Base-by-base conservation (phyloP, 2,113 vertebrate genomes). In the Mesitornis unicolor region DNA sequence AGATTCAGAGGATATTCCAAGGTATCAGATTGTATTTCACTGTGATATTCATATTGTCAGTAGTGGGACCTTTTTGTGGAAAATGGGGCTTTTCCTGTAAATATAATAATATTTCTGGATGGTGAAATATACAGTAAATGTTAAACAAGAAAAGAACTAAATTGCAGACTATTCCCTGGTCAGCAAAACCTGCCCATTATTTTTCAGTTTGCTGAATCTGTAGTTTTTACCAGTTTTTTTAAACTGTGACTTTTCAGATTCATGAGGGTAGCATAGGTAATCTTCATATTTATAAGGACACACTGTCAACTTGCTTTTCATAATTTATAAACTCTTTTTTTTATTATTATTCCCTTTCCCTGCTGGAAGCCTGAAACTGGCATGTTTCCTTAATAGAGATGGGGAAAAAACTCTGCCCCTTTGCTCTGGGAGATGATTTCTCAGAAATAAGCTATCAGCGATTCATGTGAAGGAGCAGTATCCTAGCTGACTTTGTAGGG, bases 231-330 rank as follows among this genome's bases (percentile, higher is more conserved):
- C 28, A 7, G 89, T 93, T 97, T 96, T 95, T 92, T 53, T 45
- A 85, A 96, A 89, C 96, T 75, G 64, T 97, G 97, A 96, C 96
- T 97, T 97, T 97, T 96, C 93, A 94, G 93, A 97, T 96, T 96
- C 97, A 96, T 95, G 94, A 96, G 79, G 69, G 45, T 89, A 95
- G 92, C 74, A 69, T 50, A 97, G 93, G 96, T 89, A 97, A 97
- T 96, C 93, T 97, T 97, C 96, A 97, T 97, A 97, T 97, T 97
- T 97, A 97, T 97, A 97, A 97, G 96, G 96, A 97, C 90, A 96
- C 75, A 95, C 95, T 97, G 97, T 97, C 97, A 97, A 83, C 92
- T 95, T n/a, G 87, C 87, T 97, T 97, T 97, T 92, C 96, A 97
- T 97, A 97, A 97, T 97, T 97, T 97, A 97, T 97, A 97, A 97